phyloP scores from a whole-genome alignment of 2,888 invertebrate genomes.

The Scaptomyza caliginosa region DNA sequence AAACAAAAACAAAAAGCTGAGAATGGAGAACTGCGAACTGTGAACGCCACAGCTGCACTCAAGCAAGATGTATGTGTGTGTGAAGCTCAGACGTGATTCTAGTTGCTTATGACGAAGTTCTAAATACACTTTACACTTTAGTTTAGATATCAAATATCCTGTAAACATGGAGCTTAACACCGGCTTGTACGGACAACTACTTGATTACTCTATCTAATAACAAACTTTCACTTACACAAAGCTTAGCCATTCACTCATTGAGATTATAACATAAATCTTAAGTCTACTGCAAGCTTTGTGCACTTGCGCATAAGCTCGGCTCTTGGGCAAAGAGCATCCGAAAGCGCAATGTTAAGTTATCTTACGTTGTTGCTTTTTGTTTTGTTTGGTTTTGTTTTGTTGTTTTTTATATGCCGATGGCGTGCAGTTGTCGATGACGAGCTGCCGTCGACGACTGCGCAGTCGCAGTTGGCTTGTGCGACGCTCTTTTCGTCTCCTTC shows the following conservation, averaged over 20 bases:
- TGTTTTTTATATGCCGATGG: constrained; percentile 73
- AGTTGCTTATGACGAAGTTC: constrained; percentile 26
- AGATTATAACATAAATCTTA: constrained; percentile 5
- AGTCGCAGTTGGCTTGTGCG: constrained; percentile 31
- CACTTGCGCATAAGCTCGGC: constrained; percentile 12
- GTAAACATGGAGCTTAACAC: constrained; percentile 18
- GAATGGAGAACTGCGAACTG: constrained; percentile 46
- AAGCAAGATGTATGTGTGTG: neutral
- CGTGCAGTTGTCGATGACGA: constrained; percentile 70
- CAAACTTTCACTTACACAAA: neutral
- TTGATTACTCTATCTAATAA: no score
- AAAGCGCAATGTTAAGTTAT: constrained; percentile 23
- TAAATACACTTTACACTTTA: constrained; percentile 38
- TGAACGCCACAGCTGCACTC: constrained; percentile 33
- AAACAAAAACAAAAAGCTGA: no score
- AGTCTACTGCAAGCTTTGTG: constrained; percentile 8
- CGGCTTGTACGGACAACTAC: neutral
- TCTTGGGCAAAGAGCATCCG: constrained; percentile 34
- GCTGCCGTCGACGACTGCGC: constrained; percentile 60
- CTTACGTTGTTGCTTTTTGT: constrained; percentile 20
- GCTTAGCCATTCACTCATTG: neutral
- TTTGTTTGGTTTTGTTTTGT: no score
- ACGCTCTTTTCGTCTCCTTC: constrained; percentile 20
- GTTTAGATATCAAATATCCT: neutral
- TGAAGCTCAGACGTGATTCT: neutral